A percentile compares a stretch with the other conserved stretches of the same genome.
These are phyloP conservation scores for Lagopus leucura DNA, from an alignment of 2,113 vertebrate species.

Conservation along the genomic window DNA sequence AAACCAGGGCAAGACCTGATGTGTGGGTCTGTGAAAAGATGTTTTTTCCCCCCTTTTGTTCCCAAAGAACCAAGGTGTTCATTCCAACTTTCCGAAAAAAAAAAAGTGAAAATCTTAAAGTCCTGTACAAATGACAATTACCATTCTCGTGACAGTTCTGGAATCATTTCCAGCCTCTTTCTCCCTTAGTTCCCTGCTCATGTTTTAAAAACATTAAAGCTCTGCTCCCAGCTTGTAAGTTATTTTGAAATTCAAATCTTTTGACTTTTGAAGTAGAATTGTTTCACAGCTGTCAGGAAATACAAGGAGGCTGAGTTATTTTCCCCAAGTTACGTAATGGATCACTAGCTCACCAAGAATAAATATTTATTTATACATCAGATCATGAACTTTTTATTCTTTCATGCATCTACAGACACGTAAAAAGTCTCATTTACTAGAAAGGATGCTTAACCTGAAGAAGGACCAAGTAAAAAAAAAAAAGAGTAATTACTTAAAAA, in stretches of 20 bases:
- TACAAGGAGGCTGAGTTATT: background rate
- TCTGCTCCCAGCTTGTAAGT: constrained; percentile 8
- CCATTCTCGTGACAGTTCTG: constrained; percentile 13
- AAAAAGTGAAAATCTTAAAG: background rate
- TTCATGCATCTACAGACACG: background rate
- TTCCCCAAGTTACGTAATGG: constrained; percentile 30
- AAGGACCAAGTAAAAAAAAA: background rate
- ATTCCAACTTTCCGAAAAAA: background rate
- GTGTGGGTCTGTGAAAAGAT: background rate
- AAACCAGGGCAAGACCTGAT: background rate
- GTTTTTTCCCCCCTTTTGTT: background rate
- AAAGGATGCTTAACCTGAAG: background rate
- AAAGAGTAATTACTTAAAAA: constrained; percentile 4
- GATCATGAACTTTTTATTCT: constrained; percentile 18
- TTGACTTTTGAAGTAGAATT: constrained; percentile 58
- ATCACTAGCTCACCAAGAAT: constrained; percentile 1
- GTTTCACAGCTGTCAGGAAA: constrained; percentile 57
- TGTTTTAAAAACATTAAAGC: constrained; percentile 53
- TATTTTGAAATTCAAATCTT: constrained; percentile 69
- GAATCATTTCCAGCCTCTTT: background rate
- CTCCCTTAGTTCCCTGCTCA: background rate
- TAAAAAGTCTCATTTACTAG: background rate
- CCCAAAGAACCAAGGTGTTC: background rate
- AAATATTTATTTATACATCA: constrained; percentile 55
- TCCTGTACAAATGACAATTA: background rate